Evolutionary conservation across 2,113 vertebrate genomes (phyloP).

Genomic region (Rhagologus leucostigma): DNA sequence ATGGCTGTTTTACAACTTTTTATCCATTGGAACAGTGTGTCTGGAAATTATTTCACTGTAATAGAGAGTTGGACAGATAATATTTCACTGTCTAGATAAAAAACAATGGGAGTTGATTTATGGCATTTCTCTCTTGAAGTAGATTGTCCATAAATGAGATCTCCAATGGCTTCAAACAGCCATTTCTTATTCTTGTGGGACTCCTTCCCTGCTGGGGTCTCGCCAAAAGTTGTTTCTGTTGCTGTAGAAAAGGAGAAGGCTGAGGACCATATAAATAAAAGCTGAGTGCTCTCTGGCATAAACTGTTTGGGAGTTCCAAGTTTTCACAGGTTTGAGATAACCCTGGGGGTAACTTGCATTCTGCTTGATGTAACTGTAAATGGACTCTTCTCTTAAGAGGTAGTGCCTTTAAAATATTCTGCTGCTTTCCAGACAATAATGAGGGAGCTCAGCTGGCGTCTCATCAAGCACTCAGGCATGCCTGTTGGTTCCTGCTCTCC

Average conservation of each 20-base stretch:
- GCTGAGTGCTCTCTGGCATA: neutral
- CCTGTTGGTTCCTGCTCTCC: neutral
- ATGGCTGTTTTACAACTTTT: neutral
- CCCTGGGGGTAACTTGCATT: neutral
- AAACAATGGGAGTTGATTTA: conserved; percentile 25
- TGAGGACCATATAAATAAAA: neutral
- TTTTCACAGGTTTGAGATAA: neutral
- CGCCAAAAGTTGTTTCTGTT: neutral
- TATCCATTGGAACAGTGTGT: neutral
- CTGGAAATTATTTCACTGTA: conserved; percentile 31
- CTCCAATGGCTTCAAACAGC: neutral
- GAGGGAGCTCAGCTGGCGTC: neutral
- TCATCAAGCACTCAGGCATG: neutral
- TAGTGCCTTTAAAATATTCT: neutral
- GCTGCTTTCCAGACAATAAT: neutral
- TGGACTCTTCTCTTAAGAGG: neutral
- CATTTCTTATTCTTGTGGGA: conserved; percentile 13
- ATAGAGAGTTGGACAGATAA: neutral
- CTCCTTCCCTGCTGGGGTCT: neutral
- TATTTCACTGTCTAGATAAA: conserved; percentile 34
- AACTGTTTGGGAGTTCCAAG: neutral
- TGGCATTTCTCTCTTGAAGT: neutral
- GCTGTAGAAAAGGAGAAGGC: neutral
- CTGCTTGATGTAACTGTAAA: neutral
- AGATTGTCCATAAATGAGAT: neutral